phyloP scores from a whole-genome alignment of 2,113 vertebrate species.

The Trichechus manatus region DNA sequence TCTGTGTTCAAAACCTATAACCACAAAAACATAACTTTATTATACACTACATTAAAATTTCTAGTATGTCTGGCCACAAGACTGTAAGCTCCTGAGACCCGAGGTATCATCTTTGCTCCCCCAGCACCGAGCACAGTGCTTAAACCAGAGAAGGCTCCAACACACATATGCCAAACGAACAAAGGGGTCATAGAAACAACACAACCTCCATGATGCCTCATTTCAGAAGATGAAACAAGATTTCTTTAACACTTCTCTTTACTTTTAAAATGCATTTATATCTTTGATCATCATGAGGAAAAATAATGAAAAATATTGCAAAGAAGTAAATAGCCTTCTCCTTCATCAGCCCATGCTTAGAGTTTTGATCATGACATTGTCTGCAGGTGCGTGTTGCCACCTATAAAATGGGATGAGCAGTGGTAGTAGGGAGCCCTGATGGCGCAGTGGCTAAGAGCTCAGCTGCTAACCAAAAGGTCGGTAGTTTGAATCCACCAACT shows the following conservation, averaged over 20 bases:
- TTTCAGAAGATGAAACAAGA: neutral
- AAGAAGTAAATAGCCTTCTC: neutral
- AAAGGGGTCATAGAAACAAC: neutral
- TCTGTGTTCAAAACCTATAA: neutral
- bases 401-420: neutral
- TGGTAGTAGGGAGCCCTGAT: too few species aligned
- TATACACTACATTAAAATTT: neutral
- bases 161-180: neutral
- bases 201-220: neutral
- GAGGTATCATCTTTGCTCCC: neutral
- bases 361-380: neutral
- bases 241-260: neutral
- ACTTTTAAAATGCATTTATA: neutral
- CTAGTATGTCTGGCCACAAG: neutral
- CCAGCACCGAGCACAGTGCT: neutral
- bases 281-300: neutral
- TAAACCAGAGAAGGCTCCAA: neutral
- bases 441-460: too few species aligned
- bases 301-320: neutral
- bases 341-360: neutral
- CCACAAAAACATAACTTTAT: neutral
- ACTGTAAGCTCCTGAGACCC: neutral
- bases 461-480: too few species aligned
- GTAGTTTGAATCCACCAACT: too few species aligned
- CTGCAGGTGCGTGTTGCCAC: neutral